These are phyloP conservation scores for Drosophila littoralis DNA, from an alignment of 1,140 invertebrate genomes.

Conservation along the genomic window DNA sequence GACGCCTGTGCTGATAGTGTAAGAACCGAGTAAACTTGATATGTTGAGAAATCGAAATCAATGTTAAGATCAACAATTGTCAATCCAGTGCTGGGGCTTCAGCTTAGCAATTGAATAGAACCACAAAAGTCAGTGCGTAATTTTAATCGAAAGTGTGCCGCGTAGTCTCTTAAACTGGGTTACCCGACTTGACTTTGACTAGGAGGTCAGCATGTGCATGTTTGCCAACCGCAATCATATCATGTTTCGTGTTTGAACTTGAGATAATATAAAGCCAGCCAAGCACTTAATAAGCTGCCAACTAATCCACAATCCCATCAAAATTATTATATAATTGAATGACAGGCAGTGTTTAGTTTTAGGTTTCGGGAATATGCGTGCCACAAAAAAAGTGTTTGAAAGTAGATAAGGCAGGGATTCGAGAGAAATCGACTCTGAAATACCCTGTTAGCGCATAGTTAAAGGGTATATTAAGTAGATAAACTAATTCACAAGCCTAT, in stretches of 20 bases:
- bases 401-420: too few relatives aligned
- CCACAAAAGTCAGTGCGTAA: conserved; percentile 46
- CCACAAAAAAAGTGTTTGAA: not conserved
- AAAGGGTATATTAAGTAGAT: too few relatives aligned
- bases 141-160: conserved; percentile 31
- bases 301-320: too few relatives aligned
- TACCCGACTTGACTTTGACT: conserved; percentile 65
- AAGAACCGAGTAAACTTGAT: conserved; percentile 16
- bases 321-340: too few relatives aligned
- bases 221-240: conserved; percentile 28
- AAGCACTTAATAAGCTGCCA: not conserved
- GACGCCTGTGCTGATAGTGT: not conserved
- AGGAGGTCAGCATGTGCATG: conserved; percentile 35
- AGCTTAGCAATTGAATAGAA: conserved; percentile 32
- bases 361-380: not conserved
- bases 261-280: conserved; percentile 32
- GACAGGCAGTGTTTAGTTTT: not conserved
- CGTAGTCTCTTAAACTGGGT: conserved; percentile 45
- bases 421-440: not conserved
- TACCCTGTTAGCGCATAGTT: not conserved
- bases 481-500: too few relatives aligned
- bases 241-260: conserved; percentile 34
- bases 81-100: not conserved
- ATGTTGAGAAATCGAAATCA: conserved; percentile 47
- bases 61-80: conserved; percentile 42